phyloP scores from a whole-genome alignment of 2,797 vertebrate genomes.

The Poecile montanus region DNA sequence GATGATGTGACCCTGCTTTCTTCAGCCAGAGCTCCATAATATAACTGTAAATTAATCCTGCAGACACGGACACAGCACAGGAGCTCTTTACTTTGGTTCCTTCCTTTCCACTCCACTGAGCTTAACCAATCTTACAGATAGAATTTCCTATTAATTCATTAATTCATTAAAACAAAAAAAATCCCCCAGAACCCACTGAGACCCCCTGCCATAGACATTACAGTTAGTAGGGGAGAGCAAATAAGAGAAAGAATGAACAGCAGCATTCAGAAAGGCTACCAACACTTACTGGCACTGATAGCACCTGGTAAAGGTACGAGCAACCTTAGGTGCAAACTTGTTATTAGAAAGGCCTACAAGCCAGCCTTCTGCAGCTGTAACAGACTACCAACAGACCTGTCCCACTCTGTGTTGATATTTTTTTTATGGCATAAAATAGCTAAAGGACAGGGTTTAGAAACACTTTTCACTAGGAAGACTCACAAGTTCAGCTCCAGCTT shows the following conservation, averaged over 20 bases:
- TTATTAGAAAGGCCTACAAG: not conserved
- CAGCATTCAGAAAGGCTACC: not conserved
- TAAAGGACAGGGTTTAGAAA: not conserved
- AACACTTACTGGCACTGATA: not conserved
- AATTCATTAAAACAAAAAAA: not conserved
- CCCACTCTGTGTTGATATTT: not conserved
- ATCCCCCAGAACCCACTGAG: rapidly evolving
- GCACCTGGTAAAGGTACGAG: rapidly evolving
- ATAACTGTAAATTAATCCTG: not conserved
- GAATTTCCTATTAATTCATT: not conserved
- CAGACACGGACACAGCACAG: not conserved
- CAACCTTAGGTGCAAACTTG: not conserved
- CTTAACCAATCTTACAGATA: not conserved
- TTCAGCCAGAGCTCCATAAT: not conserved
- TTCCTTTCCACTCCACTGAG: not conserved
- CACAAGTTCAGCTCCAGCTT: not conserved
- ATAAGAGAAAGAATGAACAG: not conserved
- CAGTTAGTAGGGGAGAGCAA: not conserved
- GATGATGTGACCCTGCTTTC: not conserved
- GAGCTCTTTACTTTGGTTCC: not conserved
- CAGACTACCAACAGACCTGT: not conserved
- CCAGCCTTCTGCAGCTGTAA: not conserved
- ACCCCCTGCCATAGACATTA: not conserved
- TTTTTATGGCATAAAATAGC: not conserved
- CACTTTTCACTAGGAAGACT: not conserved